Evolutionary conservation across 1,140 invertebrate species (phyloP).

Genomic region (roundworm (Caenorhabditis elegans)): WBcel235 BX284604.4:11169501-11170000

Average conservation of each 20-base stretch:
- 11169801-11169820: not conserved
- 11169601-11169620: slow-evolving; percentile 15
- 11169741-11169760: slow-evolving; percentile 29
- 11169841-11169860: not conserved
- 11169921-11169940: too few species aligned
- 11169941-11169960: too few species aligned
- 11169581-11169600: not conserved
- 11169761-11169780: not conserved
- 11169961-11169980: not conserved
- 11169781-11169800: not conserved
- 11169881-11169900: too few species aligned
- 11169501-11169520: too few species aligned
- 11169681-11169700: not conserved
- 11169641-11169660: not conserved
- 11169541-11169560: too few species aligned
- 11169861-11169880: slow-evolving; percentile 21
- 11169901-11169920: too few species aligned
- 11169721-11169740: slow-evolving; percentile 28
- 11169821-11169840: not conserved
- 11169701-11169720: not conserved
- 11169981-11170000: not conserved
- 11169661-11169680: not conserved
- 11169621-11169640: not conserved
- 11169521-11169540: too few species aligned
- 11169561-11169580: not conserved